A percentile compares a stretch with the other conserved stretches of the same genome.
These are phyloP conservation scores for Brachionus sp. DNA, from an alignment of 1,140 invertebrate genomes.

Conservation along the genomic window DNA sequence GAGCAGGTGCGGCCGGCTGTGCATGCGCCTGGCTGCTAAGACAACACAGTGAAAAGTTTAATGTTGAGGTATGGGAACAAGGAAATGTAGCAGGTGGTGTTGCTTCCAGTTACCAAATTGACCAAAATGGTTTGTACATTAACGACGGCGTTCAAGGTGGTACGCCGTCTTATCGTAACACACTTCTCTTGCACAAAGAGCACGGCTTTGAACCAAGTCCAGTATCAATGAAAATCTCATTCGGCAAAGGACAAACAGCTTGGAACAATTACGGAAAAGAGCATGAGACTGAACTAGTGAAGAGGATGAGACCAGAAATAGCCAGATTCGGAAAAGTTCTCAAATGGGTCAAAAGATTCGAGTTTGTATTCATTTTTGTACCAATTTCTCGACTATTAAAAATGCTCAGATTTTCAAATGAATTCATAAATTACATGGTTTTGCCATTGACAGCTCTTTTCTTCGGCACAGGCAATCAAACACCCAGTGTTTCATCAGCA, in stretches of 20 bases:
- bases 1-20: slow-evolving; percentile 51
- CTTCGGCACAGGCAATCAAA: slow-evolving; percentile 54
- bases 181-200: slow-evolving; percentile 50
- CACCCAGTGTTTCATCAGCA: slow-evolving; percentile 51
- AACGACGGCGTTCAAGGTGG: slow-evolving; percentile 54
- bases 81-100: slow-evolving; percentile 50
- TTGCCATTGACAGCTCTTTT: slow-evolving; percentile 53
- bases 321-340: slow-evolving; percentile 50
- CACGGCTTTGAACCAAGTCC: slow-evolving; percentile 49
- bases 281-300: slow-evolving; percentile 48
- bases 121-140: slow-evolving; percentile 48
- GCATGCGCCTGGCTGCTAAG: slow-evolving; percentile 49
- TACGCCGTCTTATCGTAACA: slow-evolving; percentile 51
- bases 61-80: slow-evolving; percentile 53
- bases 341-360: slow-evolving; percentile 50
- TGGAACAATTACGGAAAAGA: slow-evolving; percentile 52
- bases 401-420: slow-evolving; percentile 51
- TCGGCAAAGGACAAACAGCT: slow-evolving; percentile 51
- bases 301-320: slow-evolving; percentile 49
- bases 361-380: slow-evolving; percentile 51
- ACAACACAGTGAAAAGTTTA: slow-evolving; percentile 50
- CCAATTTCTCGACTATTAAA: slow-evolving; percentile 51
- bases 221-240: slow-evolving; percentile 52
- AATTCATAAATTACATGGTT: slow-evolving; percentile 52
- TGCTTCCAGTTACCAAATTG: slow-evolving; percentile 49